These are phyloP conservation scores for Drosophila navojoa DNA, from an alignment of 1,140 invertebrate genomes.

Conservation along the genomic window DNA sequence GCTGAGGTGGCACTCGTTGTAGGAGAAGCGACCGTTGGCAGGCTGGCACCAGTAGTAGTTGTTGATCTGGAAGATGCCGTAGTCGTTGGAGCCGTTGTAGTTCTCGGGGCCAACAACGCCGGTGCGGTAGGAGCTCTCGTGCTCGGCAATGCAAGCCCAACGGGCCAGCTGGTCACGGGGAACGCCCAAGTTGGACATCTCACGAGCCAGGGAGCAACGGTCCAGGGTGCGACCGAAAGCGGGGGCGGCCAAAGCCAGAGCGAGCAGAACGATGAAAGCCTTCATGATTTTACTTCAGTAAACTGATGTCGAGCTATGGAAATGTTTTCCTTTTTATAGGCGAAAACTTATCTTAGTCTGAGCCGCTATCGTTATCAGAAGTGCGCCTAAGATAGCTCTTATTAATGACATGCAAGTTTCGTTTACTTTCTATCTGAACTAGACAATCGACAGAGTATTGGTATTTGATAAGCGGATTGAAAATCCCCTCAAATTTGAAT, in stretches of 20 bases:
- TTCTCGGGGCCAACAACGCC: constrained; percentile 46
- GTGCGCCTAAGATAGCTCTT: constrained; percentile 5
- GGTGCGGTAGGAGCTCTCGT: constrained; percentile 56
- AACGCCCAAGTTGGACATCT: constrained; percentile 57
- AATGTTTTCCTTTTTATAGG: constrained; percentile 13
- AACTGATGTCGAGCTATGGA: constrained; percentile 9
- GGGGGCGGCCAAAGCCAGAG: constrained; percentile 37
- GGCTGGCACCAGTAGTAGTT: constrained; percentile 70
- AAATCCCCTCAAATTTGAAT: too few species aligned
- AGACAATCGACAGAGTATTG: too few species aligned
- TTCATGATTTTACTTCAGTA: constrained; percentile 39
- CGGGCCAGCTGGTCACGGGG: constrained; percentile 33
- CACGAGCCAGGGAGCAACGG: constrained; percentile 70
- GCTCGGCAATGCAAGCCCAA: constrained; percentile 59
- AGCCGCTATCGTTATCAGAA: neutral
- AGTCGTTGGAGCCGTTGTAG: constrained; percentile 60
- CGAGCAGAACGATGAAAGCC: constrained; percentile 38
- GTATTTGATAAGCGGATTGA: too few species aligned
- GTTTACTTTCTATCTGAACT: too few species aligned
- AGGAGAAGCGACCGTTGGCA: constrained; percentile 33
- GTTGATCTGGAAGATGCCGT: constrained; percentile 75
- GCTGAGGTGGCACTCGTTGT: constrained; percentile 36
- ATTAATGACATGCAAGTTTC: neutral
- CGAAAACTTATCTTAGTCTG: constrained; percentile 6
- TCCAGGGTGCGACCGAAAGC: constrained; percentile 57